A percentile compares a stretch with the other conserved stretches of the same genome.
Evolutionary conservation across 2,888 invertebrate species (phyloP).

Genomic region (Drosophila niveifrons): DNA sequence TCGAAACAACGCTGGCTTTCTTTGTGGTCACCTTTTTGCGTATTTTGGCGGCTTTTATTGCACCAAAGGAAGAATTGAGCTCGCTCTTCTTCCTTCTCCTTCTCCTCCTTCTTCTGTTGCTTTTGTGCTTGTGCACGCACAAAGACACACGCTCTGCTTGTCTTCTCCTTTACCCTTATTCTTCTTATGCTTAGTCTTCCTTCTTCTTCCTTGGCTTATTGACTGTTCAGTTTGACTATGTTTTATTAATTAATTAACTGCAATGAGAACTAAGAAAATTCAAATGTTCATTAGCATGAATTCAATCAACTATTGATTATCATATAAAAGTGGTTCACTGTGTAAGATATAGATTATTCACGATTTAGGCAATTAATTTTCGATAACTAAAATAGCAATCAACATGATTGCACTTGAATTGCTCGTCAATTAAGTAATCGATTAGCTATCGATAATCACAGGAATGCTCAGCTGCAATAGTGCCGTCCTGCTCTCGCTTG

Average conservation of each 20-base stretch:
- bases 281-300: background rate
- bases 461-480: background rate
- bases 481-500: background rate
- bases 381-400: background rate
- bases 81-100: background rate
- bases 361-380: too few species aligned
- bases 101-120: background rate
- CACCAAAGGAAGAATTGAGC: conserved; percentile 33
- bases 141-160: background rate
- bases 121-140: conserved; percentile 13
- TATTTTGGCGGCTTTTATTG: conserved; percentile 75
- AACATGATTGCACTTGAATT: background rate
- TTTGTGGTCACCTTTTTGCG: conserved; percentile 77
- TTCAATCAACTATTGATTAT: background rate
- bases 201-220: background rate
- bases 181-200: background rate
- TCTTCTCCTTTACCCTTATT: background rate
- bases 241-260: conserved; percentile 31
- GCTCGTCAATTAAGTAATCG: too few species aligned
- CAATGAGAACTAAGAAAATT: conserved; percentile 6
- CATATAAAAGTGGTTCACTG: too few species aligned
- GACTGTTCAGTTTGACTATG: conserved; percentile 28
- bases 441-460: background rate
- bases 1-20: conserved; percentile 74
- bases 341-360: too few species aligned